Base-by-base conservation (phyloP, 2,797 vertebrate species). In the Telmatherina bonti region DNA sequence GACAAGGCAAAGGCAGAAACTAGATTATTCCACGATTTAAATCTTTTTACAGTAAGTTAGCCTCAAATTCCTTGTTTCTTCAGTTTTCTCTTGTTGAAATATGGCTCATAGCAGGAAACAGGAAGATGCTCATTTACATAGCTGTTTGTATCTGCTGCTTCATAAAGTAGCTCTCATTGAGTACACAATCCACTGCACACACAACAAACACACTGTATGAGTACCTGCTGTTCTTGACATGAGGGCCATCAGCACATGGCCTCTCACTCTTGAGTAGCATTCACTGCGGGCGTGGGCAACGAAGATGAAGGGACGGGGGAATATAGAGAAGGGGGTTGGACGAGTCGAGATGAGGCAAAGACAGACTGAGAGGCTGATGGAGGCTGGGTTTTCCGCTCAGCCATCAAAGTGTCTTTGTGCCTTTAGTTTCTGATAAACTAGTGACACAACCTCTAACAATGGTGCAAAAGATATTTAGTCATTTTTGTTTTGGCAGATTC, bases 151-250 rank as follows among this genome's bases (percentile, higher is more conserved):
- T 85, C 74, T 76, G 78, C 82, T 73, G 82, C 72, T 64, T 88
- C 87, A 82, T 83, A 76, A 89, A 85, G 85, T 74, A 73, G 52
- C 74, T 78, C 67, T 80, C 69, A 85, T 78, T 54, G 64, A 84
- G 73, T 57, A 62, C 61, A 66, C 78, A 80, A 78, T 80, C 74
- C 55, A 38, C 76, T 74, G 81, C 29, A 54, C 79, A 59, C 55
- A 76, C 77, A 85, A 84, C 84, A 89, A 88, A 85, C 74, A 75
- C n/a, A 11, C 67, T 29, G 70, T 70, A 87, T 45, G 47, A 87
- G 83, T 76, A 78, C 82, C 85, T 49, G 80, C 85, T 89, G 86
- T 75, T 90, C 81, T 79, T 78, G 62, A 85, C 86, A 87, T 80
- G 84, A 92, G 90, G 81, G 80, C 81, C 88, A 86, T 87, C 80